These are phyloP conservation scores for Halesus radiatus DNA, from an alignment of 1,140 invertebrate genomes.

Conservation along the genomic window DNA sequence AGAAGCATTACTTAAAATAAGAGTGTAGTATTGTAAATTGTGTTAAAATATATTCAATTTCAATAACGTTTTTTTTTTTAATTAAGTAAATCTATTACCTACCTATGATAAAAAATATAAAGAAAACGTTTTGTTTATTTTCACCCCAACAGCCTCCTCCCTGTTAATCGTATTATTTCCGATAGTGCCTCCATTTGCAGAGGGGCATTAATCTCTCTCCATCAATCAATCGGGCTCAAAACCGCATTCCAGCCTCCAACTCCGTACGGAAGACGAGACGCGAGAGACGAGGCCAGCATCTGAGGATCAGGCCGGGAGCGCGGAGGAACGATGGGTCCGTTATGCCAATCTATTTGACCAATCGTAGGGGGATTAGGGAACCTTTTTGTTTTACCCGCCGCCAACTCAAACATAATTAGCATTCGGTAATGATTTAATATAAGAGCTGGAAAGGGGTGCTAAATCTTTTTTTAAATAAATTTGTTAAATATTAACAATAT, in stretches of 20 bases:
- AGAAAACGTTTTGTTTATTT: not conserved
- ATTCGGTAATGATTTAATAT: conserved; percentile 22
- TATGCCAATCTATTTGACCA: conserved; percentile 33
- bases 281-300: not conserved
- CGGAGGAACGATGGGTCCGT: conserved; percentile 4
- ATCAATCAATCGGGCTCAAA: conserved; percentile 27
- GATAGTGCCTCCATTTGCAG: not conserved
- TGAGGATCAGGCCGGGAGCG: not conserved
- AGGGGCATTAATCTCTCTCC: conserved; percentile 4
- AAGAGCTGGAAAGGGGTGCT: too few relatives aligned
- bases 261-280: not conserved
- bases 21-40: too few relatives aligned
- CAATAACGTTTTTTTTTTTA: too few relatives aligned
- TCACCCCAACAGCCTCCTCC: not conserved
- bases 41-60: too few relatives aligned
- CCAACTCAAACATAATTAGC: conserved; percentile 23
- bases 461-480: too few relatives aligned
- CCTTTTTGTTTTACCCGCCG: conserved; percentile 30
- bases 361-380: conserved; percentile 14
- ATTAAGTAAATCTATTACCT: too few relatives aligned
- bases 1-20: too few relatives aligned
- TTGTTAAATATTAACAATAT: too few relatives aligned
- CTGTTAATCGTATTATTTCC: conserved; percentile 9
- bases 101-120: too few relatives aligned
- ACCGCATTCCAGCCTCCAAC: conserved; percentile 18